A percentile compares a stretch with the other conserved stretches of the same genome.
phyloP scores from a whole-genome alignment of 2,888 invertebrate species.

The Macrophya alboannulata region DNA sequence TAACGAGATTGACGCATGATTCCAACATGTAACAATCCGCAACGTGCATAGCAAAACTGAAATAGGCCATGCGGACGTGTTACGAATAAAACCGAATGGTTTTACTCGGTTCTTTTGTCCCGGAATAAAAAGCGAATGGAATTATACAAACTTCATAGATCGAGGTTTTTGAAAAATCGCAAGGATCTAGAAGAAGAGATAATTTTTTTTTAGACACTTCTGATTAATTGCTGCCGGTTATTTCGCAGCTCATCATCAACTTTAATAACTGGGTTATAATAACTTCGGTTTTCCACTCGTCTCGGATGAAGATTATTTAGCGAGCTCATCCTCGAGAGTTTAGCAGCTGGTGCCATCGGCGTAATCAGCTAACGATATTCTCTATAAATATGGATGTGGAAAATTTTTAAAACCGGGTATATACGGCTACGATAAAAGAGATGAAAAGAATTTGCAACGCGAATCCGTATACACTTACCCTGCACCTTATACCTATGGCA shows the following conservation, averaged over 20 bases:
- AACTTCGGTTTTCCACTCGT: constrained; percentile 19
- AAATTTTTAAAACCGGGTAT: background rate
- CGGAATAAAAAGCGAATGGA: background rate
- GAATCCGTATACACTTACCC: background rate
- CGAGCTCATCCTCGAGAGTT: constrained; percentile 21
- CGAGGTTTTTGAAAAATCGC: background rate
- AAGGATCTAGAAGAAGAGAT: background rate
- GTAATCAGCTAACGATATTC: constrained; percentile 29
- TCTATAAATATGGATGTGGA: constrained; percentile 14
- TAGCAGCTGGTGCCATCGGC: constrained; percentile 21
- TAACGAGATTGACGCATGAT: background rate
- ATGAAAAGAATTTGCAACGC: background rate
- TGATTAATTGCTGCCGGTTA: constrained; percentile 3
- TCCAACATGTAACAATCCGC: background rate
- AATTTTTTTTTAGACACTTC: background rate
- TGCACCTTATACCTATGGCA: background rate
- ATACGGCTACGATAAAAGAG: background rate
- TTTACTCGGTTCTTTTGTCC: background rate
- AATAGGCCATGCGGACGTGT: constrained; percentile 1
- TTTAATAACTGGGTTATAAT: constrained; percentile 28
- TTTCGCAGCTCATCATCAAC: constrained; percentile 30
- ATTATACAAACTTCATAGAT: background rate
- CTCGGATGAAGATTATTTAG: constrained; percentile 28
- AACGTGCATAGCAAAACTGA: background rate
- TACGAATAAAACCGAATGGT: background rate